Evolutionary conservation across 2,888 invertebrate genomes (phyloP).

Genomic region (Tuberolachnus salignus): DNA sequence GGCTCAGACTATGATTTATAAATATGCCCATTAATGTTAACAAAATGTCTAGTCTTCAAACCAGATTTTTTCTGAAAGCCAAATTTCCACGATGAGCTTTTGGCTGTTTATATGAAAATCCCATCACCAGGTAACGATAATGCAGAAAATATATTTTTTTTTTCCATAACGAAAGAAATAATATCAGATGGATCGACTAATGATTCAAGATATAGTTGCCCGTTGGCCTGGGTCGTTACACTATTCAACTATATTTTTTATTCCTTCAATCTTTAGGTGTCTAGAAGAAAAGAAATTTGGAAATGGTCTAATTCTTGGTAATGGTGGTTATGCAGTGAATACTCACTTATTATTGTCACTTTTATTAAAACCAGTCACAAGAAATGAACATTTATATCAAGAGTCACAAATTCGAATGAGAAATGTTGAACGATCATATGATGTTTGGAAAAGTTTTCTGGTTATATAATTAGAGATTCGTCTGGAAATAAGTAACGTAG

Average conservation of each 20-base stretch:
- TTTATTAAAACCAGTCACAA: too few relatives aligned
- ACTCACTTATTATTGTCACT: too few relatives aligned
- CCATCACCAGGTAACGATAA: constrained; percentile 59
- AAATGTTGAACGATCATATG: constrained; percentile 60
- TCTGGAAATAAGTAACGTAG: constrained; percentile 44
- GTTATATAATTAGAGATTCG: constrained; percentile 58
- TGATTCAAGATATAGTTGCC: constrained; percentile 59
- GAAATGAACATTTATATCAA: constrained; percentile 57
- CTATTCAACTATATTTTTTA: constrained; percentile 53
- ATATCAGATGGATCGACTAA: constrained; percentile 59
- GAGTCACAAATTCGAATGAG: constrained; percentile 61
- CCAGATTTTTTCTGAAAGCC: constrained; percentile 58
- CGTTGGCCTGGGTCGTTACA: too few relatives aligned
- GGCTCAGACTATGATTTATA: too few relatives aligned
- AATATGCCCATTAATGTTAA: too few relatives aligned
- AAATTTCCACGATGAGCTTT: constrained; percentile 59
- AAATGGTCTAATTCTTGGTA: constrained; percentile 60
- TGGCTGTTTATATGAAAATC: constrained; percentile 60
- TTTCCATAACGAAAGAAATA: constrained; percentile 59
- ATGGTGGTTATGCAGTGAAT: constrained; percentile 58
- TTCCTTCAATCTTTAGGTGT: constrained; percentile 58
- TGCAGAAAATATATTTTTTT: too few relatives aligned
- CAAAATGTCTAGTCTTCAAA: constrained; percentile 23
- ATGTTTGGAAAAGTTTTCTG: constrained; percentile 60
- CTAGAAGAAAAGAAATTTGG: constrained; percentile 59